phyloP scores from a whole-genome alignment of 2,797 vertebrate species.

The Prunella strophiata region DNA sequence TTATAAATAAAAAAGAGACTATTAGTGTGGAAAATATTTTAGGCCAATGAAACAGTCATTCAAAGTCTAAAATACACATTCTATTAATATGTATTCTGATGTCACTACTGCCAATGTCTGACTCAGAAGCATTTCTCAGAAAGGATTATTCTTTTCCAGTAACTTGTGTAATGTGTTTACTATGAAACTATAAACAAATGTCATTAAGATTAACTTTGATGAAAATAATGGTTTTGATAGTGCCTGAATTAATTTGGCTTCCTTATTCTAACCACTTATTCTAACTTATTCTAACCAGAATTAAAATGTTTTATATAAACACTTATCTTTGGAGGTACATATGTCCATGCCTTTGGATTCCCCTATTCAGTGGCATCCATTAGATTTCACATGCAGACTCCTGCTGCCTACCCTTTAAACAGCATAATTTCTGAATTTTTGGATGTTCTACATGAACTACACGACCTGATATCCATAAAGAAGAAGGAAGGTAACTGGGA shows the following conservation, averaged over 20 bases:
- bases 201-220: background rate
- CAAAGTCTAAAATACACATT: slow-evolving; percentile 61
- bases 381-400: background rate
- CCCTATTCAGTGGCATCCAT: background rate
- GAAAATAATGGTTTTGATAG: background rate
- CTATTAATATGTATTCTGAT: slow-evolving; percentile 66
- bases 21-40: slow-evolving; percentile 45
- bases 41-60: slow-evolving; percentile 51
- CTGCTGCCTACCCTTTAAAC: background rate
- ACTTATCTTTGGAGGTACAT: accelerated
- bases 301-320: background rate
- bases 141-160: slow-evolving; percentile 61
- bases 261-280: background rate
- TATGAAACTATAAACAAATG: slow-evolving; percentile 47
- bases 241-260: background rate
- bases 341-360: background rate
- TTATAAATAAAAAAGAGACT: slow-evolving; percentile 53
- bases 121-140: slow-evolving; percentile 64
- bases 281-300: background rate
- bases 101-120: slow-evolving; percentile 45
- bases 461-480: background rate
- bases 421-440: background rate
- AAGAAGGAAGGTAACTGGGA: background rate
- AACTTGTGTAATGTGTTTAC: slow-evolving; percentile 38
- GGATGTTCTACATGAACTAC: background rate